Conservation (phyloP, 2,797 vertebrate genomes). For the Prionace glauca region DNA sequence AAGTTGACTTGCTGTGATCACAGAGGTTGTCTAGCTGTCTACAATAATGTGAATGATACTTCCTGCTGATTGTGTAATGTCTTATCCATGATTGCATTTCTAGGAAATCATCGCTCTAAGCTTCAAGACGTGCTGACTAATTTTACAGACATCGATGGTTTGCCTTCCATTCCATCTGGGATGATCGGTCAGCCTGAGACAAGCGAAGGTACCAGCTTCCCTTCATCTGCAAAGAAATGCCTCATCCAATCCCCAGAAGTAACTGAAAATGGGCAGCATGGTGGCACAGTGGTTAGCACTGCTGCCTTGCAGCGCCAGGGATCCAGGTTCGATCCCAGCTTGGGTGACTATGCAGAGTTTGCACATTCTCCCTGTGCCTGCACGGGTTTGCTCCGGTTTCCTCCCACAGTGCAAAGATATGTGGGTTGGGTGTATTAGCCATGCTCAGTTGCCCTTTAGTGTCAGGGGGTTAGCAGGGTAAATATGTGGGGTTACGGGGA, state of each 20-base stretch:
- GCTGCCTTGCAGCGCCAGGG: too few species aligned
- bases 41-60: neutral
- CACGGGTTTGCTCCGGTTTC: too few species aligned
- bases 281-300: too few species aligned
- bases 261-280: neutral
- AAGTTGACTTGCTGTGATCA: neutral
- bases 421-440: too few species aligned
- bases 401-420: too few species aligned
- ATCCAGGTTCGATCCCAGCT: too few species aligned
- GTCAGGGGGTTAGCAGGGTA: too few species aligned
- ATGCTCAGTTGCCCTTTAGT: too few species aligned
- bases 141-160: slow-evolving; percentile 58
- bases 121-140: slow-evolving; percentile 80
- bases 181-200: slow-evolving; percentile 66
- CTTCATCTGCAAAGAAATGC: neutral
- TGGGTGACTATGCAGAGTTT: too few species aligned
- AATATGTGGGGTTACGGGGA: too few species aligned
- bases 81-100: slow-evolving; percentile 43
- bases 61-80: neutral
- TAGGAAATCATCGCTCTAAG: slow-evolving; percentile 79
- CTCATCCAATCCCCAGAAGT: neutral
- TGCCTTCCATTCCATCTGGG: slow-evolving; percentile 62
- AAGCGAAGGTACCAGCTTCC: slow-evolving; percentile 65
- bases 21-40: neutral
- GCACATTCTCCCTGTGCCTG: too few species aligned